A percentile compares a stretch with the other conserved stretches of the same genome.
Conservation (phyloP, 2,888 invertebrate species). For the Nasonia oneida region DNA sequence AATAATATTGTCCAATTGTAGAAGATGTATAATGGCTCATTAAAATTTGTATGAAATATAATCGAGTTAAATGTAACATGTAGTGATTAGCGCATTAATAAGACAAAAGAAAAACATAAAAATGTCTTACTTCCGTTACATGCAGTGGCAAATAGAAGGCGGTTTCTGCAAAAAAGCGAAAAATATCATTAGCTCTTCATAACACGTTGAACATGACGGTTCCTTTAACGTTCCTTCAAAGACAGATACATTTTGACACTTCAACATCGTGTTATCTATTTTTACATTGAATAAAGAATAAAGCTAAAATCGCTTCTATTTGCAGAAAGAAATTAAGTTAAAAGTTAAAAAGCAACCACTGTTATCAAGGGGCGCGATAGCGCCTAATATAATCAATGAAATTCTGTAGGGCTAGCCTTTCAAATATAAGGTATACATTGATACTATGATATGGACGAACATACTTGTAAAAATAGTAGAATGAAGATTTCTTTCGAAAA, state of each 20-base stretch:
- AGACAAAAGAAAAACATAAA: slow-evolving; percentile 51
- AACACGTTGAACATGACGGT: slow-evolving; percentile 65
- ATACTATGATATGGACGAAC: neutral
- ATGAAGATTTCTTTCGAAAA: neutral
- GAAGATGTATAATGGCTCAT: slow-evolving; percentile 51
- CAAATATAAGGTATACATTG: neutral
- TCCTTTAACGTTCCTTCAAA: slow-evolving; percentile 70
- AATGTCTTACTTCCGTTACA: slow-evolving; percentile 65
- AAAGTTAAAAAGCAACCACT: slow-evolving; percentile 18
- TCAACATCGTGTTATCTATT: slow-evolving; percentile 70
- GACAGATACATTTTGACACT: slow-evolving; percentile 47
- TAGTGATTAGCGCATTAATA: slow-evolving; percentile 61
- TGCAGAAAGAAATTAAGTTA: slow-evolving; percentile 43
- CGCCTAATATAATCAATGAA: slow-evolving; percentile 24
- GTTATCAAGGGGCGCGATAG: no score
- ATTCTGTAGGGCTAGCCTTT: slow-evolving; percentile 10
- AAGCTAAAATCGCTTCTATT: slow-evolving; percentile 68
- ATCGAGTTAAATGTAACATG: slow-evolving; percentile 44
- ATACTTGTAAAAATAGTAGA: slow-evolving; percentile 10
- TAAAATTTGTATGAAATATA: slow-evolving; percentile 42
- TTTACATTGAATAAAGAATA: slow-evolving; percentile 67
- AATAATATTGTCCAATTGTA: slow-evolving; percentile 68
- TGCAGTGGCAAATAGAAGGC: slow-evolving; percentile 65
- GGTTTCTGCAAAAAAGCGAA: slow-evolving; percentile 59
- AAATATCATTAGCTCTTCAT: neutral